Evolutionary conservation across 2,797 vertebrate genomes (phyloP).

Genomic region (Molothrus aeneus): DNA sequence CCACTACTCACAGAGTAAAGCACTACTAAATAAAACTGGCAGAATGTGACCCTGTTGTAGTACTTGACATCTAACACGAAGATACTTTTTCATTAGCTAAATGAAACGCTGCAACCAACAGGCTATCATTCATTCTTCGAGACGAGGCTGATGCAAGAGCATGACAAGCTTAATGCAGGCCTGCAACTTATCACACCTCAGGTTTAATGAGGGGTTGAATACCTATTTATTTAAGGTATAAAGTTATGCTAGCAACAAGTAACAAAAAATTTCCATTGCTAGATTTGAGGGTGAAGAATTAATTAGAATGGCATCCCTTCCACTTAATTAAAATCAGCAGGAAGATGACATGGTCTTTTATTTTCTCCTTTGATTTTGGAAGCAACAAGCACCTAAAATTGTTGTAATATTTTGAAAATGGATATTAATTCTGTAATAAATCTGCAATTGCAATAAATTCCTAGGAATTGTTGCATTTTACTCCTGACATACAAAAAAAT

Average conservation of each 20-base stretch:
- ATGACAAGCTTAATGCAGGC: slow-evolving; percentile 53
- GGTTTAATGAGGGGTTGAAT: slow-evolving; percentile 51
- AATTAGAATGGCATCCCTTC: neutral
- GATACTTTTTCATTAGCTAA: slow-evolving; percentile 52
- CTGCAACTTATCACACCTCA: slow-evolving; percentile 68
- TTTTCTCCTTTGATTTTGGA: neutral
- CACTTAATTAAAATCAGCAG: slow-evolving; percentile 12
- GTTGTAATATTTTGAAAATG: neutral
- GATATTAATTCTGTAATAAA: neutral
- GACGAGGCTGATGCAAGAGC: slow-evolving; percentile 46
- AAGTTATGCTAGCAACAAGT: neutral
- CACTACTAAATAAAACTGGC: slow-evolving; percentile 43
- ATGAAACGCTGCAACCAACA: slow-evolving; percentile 2
- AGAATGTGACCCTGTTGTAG: slow-evolving; percentile 64
- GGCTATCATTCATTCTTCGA: slow-evolving; percentile 45
- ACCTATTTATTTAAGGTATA: slow-evolving; percentile 40
- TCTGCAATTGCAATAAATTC: neutral
- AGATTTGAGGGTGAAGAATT: neutral
- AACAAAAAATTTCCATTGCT: slow-evolving; percentile 17
- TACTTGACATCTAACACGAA: slow-evolving; percentile 61
- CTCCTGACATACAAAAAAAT: neutral
- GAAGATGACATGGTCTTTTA: neutral
- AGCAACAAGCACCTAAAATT: neutral
- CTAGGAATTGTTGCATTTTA: neutral
- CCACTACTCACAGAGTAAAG: slow-evolving; percentile 33